phyloP scores from a whole-genome alignment of 2,113 vertebrate species.

The Tichodroma muraria region DNA sequence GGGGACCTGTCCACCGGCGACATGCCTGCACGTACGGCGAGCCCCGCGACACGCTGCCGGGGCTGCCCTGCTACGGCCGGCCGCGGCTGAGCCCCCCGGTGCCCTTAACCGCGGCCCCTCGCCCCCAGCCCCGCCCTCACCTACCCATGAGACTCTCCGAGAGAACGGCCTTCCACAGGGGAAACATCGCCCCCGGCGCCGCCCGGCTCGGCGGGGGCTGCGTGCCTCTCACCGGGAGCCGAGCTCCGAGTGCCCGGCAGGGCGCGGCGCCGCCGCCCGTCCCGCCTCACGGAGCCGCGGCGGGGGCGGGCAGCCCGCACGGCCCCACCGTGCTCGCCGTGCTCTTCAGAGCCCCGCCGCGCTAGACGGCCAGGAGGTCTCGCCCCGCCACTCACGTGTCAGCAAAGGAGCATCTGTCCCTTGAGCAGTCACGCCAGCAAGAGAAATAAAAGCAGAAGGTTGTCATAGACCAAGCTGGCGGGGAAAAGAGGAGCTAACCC shows the following conservation, averaged over 20 bases:
- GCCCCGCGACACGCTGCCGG: not conserved
- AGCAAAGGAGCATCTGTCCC: not conserved
- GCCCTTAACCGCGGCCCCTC: not conserved
- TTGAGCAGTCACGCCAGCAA: not conserved
- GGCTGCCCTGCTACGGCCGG: not conserved
- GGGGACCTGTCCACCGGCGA: not conserved
- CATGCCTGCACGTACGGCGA: not conserved
- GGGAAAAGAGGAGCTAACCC: not conserved
- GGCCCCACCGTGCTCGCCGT: not conserved
- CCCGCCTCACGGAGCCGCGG: not conserved
- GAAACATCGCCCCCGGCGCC: not conserved
- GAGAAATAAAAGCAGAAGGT: not conserved
- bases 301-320: not conserved
- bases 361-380: rapidly evolving
- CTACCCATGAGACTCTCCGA: conserved; percentile 66
- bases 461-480: not conserved
- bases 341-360: not conserved
- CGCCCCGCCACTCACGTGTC: rapidly evolving
- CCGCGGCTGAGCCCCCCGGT: no score
- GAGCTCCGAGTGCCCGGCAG: not conserved
- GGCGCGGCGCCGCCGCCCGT: not conserved
- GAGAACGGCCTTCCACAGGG: conserved; percentile 41
- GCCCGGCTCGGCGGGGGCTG: not conserved
- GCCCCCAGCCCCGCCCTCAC: not conserved
- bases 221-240: not conserved